Evolutionary conservation across 2,888 invertebrate genomes (phyloP), one percentile per base, ranked within the genome.

Genomic region (Drosophila ezoana): DNA sequence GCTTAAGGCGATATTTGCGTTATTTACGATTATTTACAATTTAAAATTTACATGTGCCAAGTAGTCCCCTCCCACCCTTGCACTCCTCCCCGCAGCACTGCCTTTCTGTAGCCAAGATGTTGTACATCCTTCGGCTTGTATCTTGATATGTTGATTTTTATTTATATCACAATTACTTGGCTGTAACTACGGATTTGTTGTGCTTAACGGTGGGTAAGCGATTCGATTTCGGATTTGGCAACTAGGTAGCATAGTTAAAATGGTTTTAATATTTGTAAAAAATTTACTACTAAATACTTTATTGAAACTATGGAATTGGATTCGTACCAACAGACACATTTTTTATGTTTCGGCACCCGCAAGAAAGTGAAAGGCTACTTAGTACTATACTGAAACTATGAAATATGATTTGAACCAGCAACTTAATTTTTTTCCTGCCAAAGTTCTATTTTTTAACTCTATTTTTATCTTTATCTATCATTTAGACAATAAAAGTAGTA

Each of bases 1-100:
- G 85, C 87, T 81, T 82, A 83, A 83, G 88, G 90, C 90, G 82
- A 87, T 85, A 90, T 89, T 90, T 87, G 79, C 90, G 87, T 90
- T 90, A 89, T 90, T 90, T 89, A 87, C 87, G 90, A 90, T 83
- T 90, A 90, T 89, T 90, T 90, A 89, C 89, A 84, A 87, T 90
- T 90, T 87, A 79, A 81, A 87, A 86, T 89, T 77, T 89, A 84
- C 87, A 85, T 87, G 85, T 77, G 70, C 57, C 82, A 72, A 54
- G 52, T 49, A 56, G 59, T 23, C 35, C 43, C 18, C 41, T 13
- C 20, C 38, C 48, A 18, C 35, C 33, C 41, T 18, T 38, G 13
- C 23, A 28, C 28, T 8, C 28, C 28, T 28, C 33, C 40, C 52
- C 10, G 13, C 40, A 18, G 28, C 38, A 13, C 13, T 18, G 63